phyloP scores from a whole-genome alignment of 2,888 invertebrate genomes.

The Chloromyia formosa region DNA sequence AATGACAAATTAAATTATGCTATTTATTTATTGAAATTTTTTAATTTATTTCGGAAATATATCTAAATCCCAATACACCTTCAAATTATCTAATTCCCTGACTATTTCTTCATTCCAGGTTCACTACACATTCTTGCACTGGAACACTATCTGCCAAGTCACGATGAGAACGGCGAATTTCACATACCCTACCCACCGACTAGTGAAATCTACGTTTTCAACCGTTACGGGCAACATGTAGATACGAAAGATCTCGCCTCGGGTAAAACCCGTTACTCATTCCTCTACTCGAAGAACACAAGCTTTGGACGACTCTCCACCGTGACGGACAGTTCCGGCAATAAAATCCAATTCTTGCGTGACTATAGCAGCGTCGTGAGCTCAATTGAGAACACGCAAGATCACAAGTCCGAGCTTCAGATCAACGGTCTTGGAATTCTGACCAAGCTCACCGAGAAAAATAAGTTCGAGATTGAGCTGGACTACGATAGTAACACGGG shows the following conservation, averaged over 20 bases:
- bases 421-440: conserved; percentile 93
- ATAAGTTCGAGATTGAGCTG: conserved; percentile 86
- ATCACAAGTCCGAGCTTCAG: conserved; percentile 89
- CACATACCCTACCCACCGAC: conserved; percentile 93
- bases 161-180: conserved; percentile 89
- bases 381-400: conserved; percentile 93
- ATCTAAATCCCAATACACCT: too few relatives aligned
- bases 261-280: conserved; percentile 93
- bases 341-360: conserved; percentile 88
- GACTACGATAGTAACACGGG: conserved; percentile 92
- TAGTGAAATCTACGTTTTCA: conserved; percentile 93
- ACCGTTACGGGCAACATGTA: conserved; percentile 95
- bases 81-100: too few relatives aligned
- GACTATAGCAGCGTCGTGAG: conserved; percentile 93
- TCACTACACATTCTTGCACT: conserved; percentile 84
- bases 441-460: conserved; percentile 87
- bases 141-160: conserved; percentile 86
- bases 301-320: conserved; percentile 93
- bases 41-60: too few relatives aligned
- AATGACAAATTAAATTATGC: too few relatives aligned
- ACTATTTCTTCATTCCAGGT: conserved; percentile 63
- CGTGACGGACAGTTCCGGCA: conserved; percentile 92
- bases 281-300: conserved; percentile 96
- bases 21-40: too few relatives aligned
- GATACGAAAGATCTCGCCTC: conserved; percentile 94